These are phyloP conservation scores for Philhelius pedissequus DNA, from an alignment of 2,888 invertebrate species.

Conservation along the genomic window DNA sequence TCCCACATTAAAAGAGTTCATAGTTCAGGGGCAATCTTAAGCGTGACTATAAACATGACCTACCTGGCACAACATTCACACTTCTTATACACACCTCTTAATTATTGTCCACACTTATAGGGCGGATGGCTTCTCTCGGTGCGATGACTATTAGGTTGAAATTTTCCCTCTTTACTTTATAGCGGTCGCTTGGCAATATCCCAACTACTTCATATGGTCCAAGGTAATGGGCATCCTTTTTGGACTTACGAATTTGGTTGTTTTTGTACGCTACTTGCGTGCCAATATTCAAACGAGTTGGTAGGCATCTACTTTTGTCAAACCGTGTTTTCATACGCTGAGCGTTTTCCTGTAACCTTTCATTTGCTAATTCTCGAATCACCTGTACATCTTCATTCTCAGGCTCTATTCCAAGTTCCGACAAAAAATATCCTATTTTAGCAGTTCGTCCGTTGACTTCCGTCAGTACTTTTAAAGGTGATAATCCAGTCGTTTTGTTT, in stretches of 20 bases:
- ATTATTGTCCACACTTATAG: not conserved
- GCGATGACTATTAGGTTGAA: not conserved
- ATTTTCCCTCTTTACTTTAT: slow-evolving; percentile 26
- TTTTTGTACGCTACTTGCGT: no score
- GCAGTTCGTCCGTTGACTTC: no score
- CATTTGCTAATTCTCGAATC: no score
- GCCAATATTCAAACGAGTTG: no score
- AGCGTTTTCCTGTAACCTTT: no score
- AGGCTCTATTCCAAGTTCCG: no score
- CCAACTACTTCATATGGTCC: slow-evolving; percentile 33
- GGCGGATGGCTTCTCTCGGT: not conserved
- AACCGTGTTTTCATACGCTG: no score
- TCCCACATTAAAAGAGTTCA: not conserved
- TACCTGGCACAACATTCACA: not conserved
- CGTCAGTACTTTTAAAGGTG: no score
- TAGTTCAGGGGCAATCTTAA: not conserved
- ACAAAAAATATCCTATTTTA: no score
- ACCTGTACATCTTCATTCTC: no score
- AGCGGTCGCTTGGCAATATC: slow-evolving; percentile 30
- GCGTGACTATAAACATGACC: not conserved
- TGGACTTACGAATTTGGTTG: slow-evolving; percentile 40
- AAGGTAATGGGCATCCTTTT: slow-evolving; percentile 27
- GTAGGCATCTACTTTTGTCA: no score
- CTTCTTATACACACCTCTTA: not conserved
- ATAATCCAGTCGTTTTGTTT: no score